Conservation (phyloP, 1,140 invertebrate species). For the Panagrolaimus sp. region DNA sequence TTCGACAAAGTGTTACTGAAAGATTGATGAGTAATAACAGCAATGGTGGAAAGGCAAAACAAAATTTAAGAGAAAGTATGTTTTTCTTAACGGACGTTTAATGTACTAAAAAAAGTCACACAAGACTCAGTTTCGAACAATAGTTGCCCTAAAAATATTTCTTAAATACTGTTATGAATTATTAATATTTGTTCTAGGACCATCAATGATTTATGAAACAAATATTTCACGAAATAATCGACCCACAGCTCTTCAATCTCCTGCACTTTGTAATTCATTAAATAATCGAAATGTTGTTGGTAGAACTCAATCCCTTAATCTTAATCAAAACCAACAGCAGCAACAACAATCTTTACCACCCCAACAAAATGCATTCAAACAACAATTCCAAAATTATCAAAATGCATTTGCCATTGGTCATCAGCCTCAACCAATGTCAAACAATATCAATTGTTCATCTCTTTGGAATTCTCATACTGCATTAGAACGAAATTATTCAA, state of each 20-base stretch:
- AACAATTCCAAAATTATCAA: neutral
- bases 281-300: conserved; percentile 24
- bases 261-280: conserved; percentile 5
- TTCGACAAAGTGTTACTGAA: conserved; percentile 47
- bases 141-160: neutral
- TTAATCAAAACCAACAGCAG: neutral
- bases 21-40: conserved; percentile 23
- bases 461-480: neutral
- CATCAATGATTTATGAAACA: conserved; percentile 19
- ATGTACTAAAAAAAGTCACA: too few relatives aligned
- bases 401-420: neutral
- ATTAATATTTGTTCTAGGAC: conserved; percentile 15
- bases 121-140: too few relatives aligned
- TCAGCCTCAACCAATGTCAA: neutral
- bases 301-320: conserved; percentile 33
- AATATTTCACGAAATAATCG: conserved; percentile 8
- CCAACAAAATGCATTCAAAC: too few relatives aligned
- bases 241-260: neutral
- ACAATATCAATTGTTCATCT: too few relatives aligned
- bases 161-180: neutral
- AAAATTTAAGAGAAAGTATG: conserved; percentile 27
- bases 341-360: too few relatives aligned
- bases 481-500: neutral
- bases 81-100: too few relatives aligned
- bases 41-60: conserved; percentile 22